These are phyloP conservation scores for Homalodisca vitripennis DNA, from an alignment of 1,140 invertebrate genomes.

Conservation along the genomic window DNA sequence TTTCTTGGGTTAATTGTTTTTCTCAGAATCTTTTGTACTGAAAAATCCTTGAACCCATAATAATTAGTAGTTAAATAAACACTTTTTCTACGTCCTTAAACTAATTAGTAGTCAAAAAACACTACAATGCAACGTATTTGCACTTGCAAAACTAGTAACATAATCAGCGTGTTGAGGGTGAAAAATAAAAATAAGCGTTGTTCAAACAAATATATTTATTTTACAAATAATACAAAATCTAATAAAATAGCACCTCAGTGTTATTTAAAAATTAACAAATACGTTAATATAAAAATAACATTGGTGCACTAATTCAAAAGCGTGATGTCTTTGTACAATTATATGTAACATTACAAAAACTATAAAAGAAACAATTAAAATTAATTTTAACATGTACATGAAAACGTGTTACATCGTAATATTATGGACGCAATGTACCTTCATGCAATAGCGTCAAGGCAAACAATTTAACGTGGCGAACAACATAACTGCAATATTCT, in stretches of 20 bases:
- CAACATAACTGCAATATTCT: background rate
- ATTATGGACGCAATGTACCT: conserved; percentile 13
- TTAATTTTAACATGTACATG: background rate
- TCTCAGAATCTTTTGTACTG: background rate
- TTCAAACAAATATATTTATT: conserved; percentile 20
- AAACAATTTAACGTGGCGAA: background rate
- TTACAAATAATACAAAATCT: conserved; percentile 27
- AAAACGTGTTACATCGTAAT: background rate
- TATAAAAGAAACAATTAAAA: background rate
- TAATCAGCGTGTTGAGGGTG: background rate
- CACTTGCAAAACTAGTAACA: background rate
- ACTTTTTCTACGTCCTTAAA: background rate
- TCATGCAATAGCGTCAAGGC: conserved; percentile 1
- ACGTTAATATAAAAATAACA: conserved; percentile 23
- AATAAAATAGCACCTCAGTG: conserved; percentile 6
- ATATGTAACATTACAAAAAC: background rate
- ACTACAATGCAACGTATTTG: background rate
- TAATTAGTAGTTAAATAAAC: background rate
- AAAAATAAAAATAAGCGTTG: background rate
- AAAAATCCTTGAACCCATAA: background rate
- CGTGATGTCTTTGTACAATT: background rate
- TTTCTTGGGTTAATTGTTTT: background rate
- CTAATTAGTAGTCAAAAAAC: background rate
- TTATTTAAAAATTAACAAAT: conserved; percentile 19
- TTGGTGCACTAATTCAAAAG: conserved; percentile 18